Percentiles rank a stretch among this genome's conserved stretches.
These are phyloP conservation scores for Mnemiopsis leidyi DNA, from an alignment of 37 sponge, comb jelly and placozoan genomes.

Conservation along the genomic window DNA sequence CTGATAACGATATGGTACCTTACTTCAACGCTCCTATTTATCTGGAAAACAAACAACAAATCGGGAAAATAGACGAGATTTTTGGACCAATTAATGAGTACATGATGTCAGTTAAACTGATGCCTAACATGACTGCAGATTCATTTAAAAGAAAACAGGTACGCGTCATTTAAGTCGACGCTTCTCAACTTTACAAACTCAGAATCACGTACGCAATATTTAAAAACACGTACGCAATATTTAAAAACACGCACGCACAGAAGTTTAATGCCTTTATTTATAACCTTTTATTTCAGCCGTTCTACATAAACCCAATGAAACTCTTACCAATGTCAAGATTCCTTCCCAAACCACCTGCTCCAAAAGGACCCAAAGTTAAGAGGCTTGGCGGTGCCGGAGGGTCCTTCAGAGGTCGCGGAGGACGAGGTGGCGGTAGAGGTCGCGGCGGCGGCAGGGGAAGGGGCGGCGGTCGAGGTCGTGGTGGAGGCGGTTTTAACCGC, in stretches of 20 bases:
- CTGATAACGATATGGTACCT: conserved; percentile 82
- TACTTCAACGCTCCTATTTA: conserved; percentile 98
- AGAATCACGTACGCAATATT: not conserved
- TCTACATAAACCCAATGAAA: conserved; percentile 89
- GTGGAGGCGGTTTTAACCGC: conserved; percentile 56
- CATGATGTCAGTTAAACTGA: conserved; percentile 68
- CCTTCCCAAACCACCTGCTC: conserved; percentile 77
- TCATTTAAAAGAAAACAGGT: conserved; percentile 4
- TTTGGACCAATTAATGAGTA: conserved; percentile 91
- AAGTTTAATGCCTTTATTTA: not conserved
- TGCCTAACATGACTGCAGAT: conserved; percentile 67
- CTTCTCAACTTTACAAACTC: conserved; percentile 84
- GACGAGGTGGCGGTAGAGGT: conserved; percentile 71
- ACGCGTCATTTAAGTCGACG: conserved; percentile 73
- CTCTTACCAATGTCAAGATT: conserved; percentile 87
- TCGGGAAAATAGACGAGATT: conserved; percentile 98
- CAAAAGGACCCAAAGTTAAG: not conserved
- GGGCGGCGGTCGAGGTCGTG: conserved; percentile 70
- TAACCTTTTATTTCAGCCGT: conserved; percentile 59
- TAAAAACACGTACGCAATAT: not conserved
- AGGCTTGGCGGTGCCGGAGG: not conserved
- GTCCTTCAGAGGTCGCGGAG: conserved; percentile 65
- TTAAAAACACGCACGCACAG: not conserved
- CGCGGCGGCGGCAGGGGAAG: conserved; percentile 71
- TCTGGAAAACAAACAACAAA: conserved; percentile 95